Evolutionary conservation across 2,888 invertebrate species (phyloP).

Genomic region (Metopia argyrocephala): DNA sequence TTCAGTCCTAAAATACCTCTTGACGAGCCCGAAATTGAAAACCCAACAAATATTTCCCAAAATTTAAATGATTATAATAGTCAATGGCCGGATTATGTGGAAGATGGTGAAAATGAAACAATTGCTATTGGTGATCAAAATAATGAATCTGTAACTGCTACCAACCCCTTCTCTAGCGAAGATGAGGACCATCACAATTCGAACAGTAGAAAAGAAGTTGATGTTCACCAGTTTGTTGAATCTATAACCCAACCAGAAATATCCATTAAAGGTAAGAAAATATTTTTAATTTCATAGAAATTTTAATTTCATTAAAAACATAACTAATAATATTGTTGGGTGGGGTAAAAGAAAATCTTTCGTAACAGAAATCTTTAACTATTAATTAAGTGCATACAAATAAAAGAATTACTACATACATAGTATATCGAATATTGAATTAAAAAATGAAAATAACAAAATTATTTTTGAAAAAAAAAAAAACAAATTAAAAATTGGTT

Average conservation of each 20-base stretch:
- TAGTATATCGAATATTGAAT: too few species aligned
- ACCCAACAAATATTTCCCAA: slow-evolving; percentile 16
- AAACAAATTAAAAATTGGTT: slow-evolving; percentile 62
- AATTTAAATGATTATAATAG: slow-evolving; percentile 56
- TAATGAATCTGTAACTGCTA: slow-evolving; percentile 65
- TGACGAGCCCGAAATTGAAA: slow-evolving; percentile 67
- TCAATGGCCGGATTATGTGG: slow-evolving; percentile 57
- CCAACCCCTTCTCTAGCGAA: slow-evolving; percentile 74
- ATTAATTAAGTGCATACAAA: slow-evolving; percentile 49
- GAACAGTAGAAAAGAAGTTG: slow-evolving; percentile 42
- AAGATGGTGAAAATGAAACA: slow-evolving; percentile 33
- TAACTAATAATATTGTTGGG: slow-evolving; percentile 30
- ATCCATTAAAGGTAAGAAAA: slow-evolving; percentile 57
- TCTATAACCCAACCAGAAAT: slow-evolving; percentile 59
- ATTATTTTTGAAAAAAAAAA: slow-evolving; percentile 44
- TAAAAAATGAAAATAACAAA: slow-evolving; percentile 30
- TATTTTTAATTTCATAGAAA: neutral
- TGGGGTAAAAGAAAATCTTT: slow-evolving; percentile 43
- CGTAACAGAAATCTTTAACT: slow-evolving; percentile 54
- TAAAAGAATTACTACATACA: too few species aligned
- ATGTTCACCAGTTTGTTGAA: slow-evolving; percentile 59
- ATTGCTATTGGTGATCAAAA: slow-evolving; percentile 43
- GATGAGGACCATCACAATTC: slow-evolving; percentile 53
- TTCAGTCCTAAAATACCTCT: slow-evolving; percentile 59
- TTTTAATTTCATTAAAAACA: slow-evolving; percentile 7